Percentiles rank a stretch among this genome's conserved stretches.
phyloP scores from a whole-genome alignment of 2,113 vertebrate species.

The Varanus komodoensis region DNA sequence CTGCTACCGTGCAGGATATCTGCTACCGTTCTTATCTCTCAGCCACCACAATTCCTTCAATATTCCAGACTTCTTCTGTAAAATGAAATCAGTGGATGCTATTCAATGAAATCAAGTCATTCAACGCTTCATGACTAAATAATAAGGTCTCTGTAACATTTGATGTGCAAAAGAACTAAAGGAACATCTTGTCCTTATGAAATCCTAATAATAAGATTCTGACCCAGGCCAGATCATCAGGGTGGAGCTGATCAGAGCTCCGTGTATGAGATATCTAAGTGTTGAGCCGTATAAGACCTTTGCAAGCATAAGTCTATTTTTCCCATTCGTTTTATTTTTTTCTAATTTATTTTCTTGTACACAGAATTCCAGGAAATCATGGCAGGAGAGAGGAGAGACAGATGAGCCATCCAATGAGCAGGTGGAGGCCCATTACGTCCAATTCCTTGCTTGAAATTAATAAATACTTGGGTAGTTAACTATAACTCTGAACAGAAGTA shows the following conservation, averaged over 20 bases:
- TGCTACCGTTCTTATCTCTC: background rate
- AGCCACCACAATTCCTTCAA: background rate
- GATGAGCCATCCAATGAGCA: background rate
- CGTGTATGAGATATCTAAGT: background rate
- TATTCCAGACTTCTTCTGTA: background rate
- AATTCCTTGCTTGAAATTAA: background rate
- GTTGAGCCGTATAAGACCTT: background rate
- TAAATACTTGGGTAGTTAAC: background rate
- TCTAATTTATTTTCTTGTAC: background rate
- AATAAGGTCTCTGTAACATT: background rate
- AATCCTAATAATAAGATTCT: background rate
- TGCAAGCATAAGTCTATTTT: background rate
- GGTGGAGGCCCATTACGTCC: background rate
- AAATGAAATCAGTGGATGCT: too few species aligned
- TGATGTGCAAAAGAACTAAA: background rate
- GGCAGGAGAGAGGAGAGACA: background rate
- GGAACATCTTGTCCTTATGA: background rate
- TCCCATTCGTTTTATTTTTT: background rate
- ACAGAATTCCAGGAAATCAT: background rate
- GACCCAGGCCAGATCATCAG: background rate
- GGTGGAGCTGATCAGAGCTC: background rate
- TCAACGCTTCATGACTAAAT: background rate
- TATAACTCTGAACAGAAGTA: background rate
- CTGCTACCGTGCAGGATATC: background rate
- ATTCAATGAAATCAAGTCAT: background rate